A percentile compares a stretch with the other conserved stretches of the same genome.
Conservation (phyloP, 1,140 invertebrate species). For the Armadillidium nasatum region DNA sequence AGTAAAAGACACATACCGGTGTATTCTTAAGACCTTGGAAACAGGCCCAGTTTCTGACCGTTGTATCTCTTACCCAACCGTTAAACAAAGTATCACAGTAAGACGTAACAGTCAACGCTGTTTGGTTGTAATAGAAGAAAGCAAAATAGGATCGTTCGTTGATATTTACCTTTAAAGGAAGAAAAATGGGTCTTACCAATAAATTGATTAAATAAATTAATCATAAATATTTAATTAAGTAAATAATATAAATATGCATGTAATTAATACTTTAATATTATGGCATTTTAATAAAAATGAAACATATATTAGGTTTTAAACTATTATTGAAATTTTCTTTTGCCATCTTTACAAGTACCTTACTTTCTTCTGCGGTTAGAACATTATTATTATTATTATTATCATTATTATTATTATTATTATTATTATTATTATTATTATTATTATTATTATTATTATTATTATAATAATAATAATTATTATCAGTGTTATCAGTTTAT, state of each 20-base stretch:
- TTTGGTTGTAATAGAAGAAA: background rate
- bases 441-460: too few relatives aligned
- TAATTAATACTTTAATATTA: too few relatives aligned
- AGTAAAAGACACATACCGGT: too few relatives aligned
- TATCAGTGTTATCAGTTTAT: too few relatives aligned
- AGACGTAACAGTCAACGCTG: background rate
- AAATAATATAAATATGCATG: background rate
- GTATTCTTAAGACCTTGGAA: slow-evolving; percentile 18
- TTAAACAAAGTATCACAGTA: slow-evolving; percentile 21
- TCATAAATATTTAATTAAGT: background rate
- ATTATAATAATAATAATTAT: background rate
- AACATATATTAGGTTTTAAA: background rate
- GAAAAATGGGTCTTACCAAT: background rate
- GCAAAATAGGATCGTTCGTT: slow-evolving; percentile 17
- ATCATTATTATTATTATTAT: background rate
- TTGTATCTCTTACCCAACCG: background rate
- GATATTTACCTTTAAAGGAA: background rate
- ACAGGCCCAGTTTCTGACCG: slow-evolving; percentile 12
- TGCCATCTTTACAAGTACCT: too few relatives aligned
- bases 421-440: background rate
- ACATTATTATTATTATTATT: background rate
- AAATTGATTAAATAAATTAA: background rate
- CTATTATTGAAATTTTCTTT: too few relatives aligned
- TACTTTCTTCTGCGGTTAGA: too few relatives aligned
- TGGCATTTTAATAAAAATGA: too few relatives aligned